A percentile compares a stretch with the other conserved stretches of the same genome.
These are phyloP conservation scores for Batillaria attramentaria DNA, from an alignment of 1,140 invertebrate genomes.

Conservation along the genomic window DNA sequence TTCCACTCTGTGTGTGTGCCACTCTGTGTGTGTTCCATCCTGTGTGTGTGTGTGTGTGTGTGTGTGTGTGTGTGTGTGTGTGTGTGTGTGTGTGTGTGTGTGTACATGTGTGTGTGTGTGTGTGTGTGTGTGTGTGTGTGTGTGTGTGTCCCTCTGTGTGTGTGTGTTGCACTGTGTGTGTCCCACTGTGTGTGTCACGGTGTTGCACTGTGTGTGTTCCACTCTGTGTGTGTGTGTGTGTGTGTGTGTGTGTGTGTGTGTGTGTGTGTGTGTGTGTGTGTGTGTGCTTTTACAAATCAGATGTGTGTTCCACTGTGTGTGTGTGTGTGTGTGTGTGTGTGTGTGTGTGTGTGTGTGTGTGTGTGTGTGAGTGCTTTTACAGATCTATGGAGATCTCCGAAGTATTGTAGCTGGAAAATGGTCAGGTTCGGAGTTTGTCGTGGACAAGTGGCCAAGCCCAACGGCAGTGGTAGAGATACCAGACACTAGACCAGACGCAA, in stretches of 20 bases:
- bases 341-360: neutral
- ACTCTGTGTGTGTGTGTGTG: constrained; percentile 13
- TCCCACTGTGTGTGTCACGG: neutral
- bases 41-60: constrained; percentile 11
- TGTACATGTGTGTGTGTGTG: neutral
- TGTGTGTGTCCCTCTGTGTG: neutral
- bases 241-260: neutral
- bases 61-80: neutral
- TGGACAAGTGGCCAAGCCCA: too few relatives aligned
- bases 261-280: constrained; percentile 5
- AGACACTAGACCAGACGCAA: too few relatives aligned
- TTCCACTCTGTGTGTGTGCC: neutral
- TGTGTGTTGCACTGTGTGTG: neutral
- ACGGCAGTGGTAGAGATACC: too few relatives aligned
- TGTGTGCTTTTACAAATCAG: neutral
- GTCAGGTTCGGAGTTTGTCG: neutral
- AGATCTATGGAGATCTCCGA: neutral
- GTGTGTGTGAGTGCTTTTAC: neutral
- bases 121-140: neutral
- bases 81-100: constrained; percentile 1
- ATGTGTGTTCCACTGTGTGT: neutral
- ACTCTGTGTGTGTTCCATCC: neutral
- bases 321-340: neutral
- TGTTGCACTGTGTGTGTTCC: too few relatives aligned
- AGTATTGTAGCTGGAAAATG: neutral